Percentiles rank a stretch among this genome's conserved stretches.
phyloP scores from a whole-genome alignment of 2,113 vertebrate genomes.

The Ursus arctos region DNA sequence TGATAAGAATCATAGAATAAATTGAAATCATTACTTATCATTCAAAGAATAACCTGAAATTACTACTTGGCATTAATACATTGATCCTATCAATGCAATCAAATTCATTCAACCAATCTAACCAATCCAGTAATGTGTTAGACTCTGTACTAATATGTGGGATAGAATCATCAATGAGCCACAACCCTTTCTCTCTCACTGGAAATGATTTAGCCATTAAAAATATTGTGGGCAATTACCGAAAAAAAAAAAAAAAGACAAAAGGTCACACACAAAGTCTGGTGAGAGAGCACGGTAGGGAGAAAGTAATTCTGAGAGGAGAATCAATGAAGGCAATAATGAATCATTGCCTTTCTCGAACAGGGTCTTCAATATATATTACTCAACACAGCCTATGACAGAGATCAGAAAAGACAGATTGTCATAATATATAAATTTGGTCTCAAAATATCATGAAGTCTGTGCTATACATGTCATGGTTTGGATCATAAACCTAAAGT shows the following conservation, averaged over 20 bases:
- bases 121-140: neutral
- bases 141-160: neutral
- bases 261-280: neutral
- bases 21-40: neutral
- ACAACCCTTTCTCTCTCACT: neutral
- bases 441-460: constrained; percentile 45
- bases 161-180: neutral
- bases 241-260: neutral
- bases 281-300: neutral
- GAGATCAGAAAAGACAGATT: constrained; percentile 52
- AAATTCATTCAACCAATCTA: neutral
- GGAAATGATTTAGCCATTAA: neutral
- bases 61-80: constrained; percentile 21
- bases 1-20: neutral
- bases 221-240: neutral
- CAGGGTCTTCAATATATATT: neutral
- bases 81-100: constrained; percentile 21
- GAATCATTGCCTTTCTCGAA: neutral
- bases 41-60: constrained; percentile 55
- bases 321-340: neutral
- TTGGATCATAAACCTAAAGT: constrained; percentile 45
- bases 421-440: neutral
- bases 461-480: neutral
- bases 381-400: constrained; percentile 44
- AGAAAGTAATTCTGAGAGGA: constrained; percentile 28